These are phyloP conservation scores for Mythimna vitellina DNA, from an alignment of 2,888 invertebrate species.

Conservation along the genomic window DNA sequence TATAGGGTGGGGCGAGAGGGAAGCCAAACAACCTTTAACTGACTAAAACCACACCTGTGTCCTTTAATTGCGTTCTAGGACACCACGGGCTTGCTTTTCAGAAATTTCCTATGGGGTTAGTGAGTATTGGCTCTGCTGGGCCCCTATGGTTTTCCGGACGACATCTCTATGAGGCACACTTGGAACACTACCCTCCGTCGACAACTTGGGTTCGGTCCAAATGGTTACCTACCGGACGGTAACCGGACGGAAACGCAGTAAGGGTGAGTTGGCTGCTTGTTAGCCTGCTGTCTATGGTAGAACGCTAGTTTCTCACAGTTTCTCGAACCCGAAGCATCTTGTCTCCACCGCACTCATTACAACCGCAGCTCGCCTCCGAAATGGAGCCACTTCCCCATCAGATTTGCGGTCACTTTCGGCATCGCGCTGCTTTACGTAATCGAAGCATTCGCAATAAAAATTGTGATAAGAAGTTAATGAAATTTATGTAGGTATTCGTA, in stretches of 20 bases:
- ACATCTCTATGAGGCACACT: too few species aligned
- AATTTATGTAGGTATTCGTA: background rate
- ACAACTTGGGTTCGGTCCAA: too few species aligned
- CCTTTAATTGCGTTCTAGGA: too few species aligned
- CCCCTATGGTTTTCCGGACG: too few species aligned
- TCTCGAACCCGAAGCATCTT: constrained; percentile 16
- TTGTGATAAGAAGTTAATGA: background rate
- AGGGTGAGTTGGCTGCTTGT: background rate
- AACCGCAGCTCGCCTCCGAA: constrained; percentile 42
- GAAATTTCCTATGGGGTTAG: too few species aligned
- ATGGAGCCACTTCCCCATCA: constrained; percentile 44
- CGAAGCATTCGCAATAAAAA: constrained; percentile 30
- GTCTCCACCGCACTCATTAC: constrained; percentile 25
- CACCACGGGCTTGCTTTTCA: too few species aligned
- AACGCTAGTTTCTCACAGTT: constrained; percentile 8
- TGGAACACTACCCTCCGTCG: too few species aligned
- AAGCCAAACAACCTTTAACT: too few species aligned
- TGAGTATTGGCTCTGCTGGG: too few species aligned
- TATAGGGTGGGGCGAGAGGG: too few species aligned
- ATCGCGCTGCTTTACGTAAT: constrained; percentile 39
- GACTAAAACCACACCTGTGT: too few species aligned
- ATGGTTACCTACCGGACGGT: too few species aligned
- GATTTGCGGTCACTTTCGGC: constrained; percentile 57
- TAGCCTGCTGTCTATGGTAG: background rate
- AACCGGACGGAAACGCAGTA: background rate